These are phyloP conservation scores for Drosophila parabipectinata DNA, from an alignment of 1,140 invertebrate genomes.

Conservation along the genomic window DNA sequence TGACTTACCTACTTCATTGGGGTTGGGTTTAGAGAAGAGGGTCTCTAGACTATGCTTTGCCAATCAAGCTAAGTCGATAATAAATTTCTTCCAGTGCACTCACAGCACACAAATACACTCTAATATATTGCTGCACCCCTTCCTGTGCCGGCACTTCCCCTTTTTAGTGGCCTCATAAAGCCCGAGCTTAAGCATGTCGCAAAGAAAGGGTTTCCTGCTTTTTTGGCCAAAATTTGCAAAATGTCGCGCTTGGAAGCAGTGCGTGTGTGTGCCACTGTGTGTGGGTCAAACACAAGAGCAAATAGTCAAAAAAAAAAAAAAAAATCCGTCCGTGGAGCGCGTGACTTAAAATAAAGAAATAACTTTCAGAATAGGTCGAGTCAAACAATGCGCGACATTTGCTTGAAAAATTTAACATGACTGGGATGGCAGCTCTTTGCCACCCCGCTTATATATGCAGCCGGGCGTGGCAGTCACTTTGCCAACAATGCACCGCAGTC, in stretches of 20 bases:
- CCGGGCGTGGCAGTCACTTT: slow-evolving; percentile 41
- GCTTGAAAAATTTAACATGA: slow-evolving; percentile 67
- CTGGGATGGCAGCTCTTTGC: slow-evolving; percentile 16
- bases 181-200: slow-evolving; percentile 76
- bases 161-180: slow-evolving; percentile 75
- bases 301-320: slow-evolving; percentile 38
- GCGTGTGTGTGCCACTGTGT: slow-evolving; percentile 40
- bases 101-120: slow-evolving; percentile 34
- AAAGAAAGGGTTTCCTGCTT: slow-evolving; percentile 72
- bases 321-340: slow-evolving; percentile 41
- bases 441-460: slow-evolving; percentile 3
- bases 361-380: slow-evolving; percentile 72
- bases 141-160: slow-evolving; percentile 33
- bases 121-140: slow-evolving; percentile 58
- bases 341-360: slow-evolving; percentile 81
- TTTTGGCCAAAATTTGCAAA: slow-evolving; percentile 68
- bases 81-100: background rate
- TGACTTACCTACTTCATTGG: background rate
- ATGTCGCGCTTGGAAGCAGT: slow-evolving; percentile 61
- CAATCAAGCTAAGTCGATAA: background rate
- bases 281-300: slow-evolving; percentile 36
- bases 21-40: background rate
- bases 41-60: background rate
- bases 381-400: slow-evolving; percentile 75
- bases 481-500: slow-evolving; percentile 43